Evolutionary conservation across 92 coral and sea anemone species (phyloP).

Genomic region (Palythoa grandiflora): DNA sequence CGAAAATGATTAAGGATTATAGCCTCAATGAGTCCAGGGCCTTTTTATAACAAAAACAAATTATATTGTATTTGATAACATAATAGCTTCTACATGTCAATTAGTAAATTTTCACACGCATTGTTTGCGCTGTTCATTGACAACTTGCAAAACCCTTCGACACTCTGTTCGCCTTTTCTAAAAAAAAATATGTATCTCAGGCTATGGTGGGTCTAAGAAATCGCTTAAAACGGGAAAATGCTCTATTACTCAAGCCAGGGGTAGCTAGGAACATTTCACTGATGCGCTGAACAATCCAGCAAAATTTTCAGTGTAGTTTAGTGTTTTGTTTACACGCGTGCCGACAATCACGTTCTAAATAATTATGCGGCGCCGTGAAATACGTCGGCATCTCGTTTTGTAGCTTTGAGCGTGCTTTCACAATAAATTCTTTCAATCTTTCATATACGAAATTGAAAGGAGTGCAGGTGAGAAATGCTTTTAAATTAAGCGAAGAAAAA

Average conservation of each 20-base stretch:
- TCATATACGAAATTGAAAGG: neutral
- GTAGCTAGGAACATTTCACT: slow-evolving; percentile 51
- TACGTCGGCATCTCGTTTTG: slow-evolving; percentile 18
- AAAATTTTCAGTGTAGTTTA: slow-evolving; percentile 46
- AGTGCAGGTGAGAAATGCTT: slow-evolving; percentile 37
- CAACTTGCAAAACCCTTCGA: slow-evolving; percentile 15
- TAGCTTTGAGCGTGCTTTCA: slow-evolving; percentile 14
- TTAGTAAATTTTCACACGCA: slow-evolving; percentile 40
- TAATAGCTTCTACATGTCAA: slow-evolving; percentile 36
- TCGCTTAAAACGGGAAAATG: neutral
- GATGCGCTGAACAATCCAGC: slow-evolving; percentile 51
- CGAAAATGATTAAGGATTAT: slow-evolving; percentile 38
- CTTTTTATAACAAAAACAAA: slow-evolving; percentile 35
- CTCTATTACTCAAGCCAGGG: slow-evolving; percentile 51
- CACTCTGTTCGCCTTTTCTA: slow-evolving; percentile 12
- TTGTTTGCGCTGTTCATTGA: slow-evolving; percentile 36
- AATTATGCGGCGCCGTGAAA: slow-evolving; percentile 49
- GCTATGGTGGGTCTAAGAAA: slow-evolving; percentile 45
- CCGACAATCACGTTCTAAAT: slow-evolving; percentile 9
- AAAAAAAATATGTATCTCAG: slow-evolving; percentile 42
- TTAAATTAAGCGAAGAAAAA: slow-evolving; percentile 31
- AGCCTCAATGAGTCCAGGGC: slow-evolving; percentile 35
- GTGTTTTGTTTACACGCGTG: slow-evolving; percentile 15
- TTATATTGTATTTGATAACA: slow-evolving; percentile 29
- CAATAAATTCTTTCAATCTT: slow-evolving; percentile 25